phyloP scores from a whole-genome alignment of 2,797 vertebrate genomes.

The Eulemur albifrons region DNA sequence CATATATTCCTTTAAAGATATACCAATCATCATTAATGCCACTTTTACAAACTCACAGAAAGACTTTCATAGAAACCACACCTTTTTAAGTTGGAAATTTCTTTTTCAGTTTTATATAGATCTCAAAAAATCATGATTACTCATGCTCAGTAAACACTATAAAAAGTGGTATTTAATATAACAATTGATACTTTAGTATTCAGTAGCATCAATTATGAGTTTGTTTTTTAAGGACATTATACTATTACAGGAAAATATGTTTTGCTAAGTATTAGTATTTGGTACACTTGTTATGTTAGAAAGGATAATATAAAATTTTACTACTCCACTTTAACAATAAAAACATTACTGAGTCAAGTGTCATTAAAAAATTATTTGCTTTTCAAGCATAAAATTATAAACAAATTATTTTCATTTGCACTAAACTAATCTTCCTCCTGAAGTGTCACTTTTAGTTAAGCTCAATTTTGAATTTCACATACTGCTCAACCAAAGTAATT shows the following conservation, averaged over 20 bases:
- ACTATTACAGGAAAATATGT: constrained; percentile 67
- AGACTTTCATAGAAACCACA: constrained; percentile 77
- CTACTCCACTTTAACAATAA: constrained; percentile 72
- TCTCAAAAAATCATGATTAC: constrained; percentile 60
- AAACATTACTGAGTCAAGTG: constrained; percentile 73
- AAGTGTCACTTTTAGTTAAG: constrained; percentile 82
- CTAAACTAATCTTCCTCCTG: constrained; percentile 75
- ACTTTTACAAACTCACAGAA: constrained; percentile 59
- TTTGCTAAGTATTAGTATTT: constrained; percentile 70
- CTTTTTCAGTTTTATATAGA: constrained; percentile 79
- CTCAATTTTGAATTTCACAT: constrained; percentile 79
- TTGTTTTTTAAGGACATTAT: constrained; percentile 76
- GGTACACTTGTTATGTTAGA: constrained; percentile 60
- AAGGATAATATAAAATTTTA: constrained; percentile 65
- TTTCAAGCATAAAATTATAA: constrained; percentile 79
- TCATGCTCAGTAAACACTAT: constrained; percentile 72
- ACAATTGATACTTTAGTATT: constrained; percentile 75
- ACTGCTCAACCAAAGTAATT: constrained; percentile 76
- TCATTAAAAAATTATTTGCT: constrained; percentile 72
- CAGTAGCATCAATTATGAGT: constrained; percentile 64
- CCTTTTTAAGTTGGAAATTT: constrained; percentile 75
- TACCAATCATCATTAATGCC: constrained; percentile 3
- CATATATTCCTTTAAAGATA: constrained; percentile 4
- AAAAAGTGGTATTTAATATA: constrained; percentile 78
- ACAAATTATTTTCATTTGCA: constrained; percentile 77